Conservation (phyloP, 2,888 invertebrate genomes). For the Aphodius sticticus region DNA sequence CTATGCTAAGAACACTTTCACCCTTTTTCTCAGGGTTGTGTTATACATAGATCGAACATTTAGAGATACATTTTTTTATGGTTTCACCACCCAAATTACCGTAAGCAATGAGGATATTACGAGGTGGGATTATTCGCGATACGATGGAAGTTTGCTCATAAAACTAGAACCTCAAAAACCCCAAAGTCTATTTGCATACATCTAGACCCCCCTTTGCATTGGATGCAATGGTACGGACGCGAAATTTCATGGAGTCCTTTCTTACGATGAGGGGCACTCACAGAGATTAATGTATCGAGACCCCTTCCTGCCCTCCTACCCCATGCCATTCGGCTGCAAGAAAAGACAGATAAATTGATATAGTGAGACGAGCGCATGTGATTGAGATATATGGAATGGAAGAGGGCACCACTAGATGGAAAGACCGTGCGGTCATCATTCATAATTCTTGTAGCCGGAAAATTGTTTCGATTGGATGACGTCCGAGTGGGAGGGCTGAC, state of each 20-base stretch:
- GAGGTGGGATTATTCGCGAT: neutral
- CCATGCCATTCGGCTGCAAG: constrained; percentile 26
- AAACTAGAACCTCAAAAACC: neutral
- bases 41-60: neutral
- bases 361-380: constrained; percentile 53
- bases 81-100: neutral
- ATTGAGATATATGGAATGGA: constrained; percentile 56
- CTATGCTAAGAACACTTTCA: neutral
- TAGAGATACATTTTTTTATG: neutral
- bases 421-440: constrained; percentile 53
- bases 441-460: constrained; percentile 45
- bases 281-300: constrained; percentile 54
- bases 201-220: neutral
- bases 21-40: neutral
- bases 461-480: neutral
- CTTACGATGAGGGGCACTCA: constrained; percentile 46
- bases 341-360: constrained; percentile 58
- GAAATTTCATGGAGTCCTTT: neutral
- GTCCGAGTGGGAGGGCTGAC: constrained; percentile 31
- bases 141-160: neutral
- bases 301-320: constrained; percentile 32
- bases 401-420: neutral
- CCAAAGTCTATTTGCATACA: neutral
- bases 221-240: neutral
- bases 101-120: neutral